These are phyloP conservation scores for Aphaenogaster floridana DNA, from an alignment of 1,140 invertebrate species.

Conservation along the genomic window DNA sequence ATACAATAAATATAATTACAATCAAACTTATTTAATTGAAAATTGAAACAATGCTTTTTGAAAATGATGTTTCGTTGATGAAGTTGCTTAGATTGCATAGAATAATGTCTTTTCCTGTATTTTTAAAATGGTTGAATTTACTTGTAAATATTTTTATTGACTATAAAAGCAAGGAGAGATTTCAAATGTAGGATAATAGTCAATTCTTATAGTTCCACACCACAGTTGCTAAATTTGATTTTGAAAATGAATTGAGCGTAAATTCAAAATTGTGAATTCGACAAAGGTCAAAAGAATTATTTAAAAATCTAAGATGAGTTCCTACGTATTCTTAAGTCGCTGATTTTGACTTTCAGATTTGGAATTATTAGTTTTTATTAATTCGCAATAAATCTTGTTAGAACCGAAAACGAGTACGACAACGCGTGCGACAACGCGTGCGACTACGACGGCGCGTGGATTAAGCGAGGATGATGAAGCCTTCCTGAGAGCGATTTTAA, in stretches of 20 bases:
- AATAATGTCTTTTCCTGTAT: background rate
- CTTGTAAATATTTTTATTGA: slow-evolving; percentile 6
- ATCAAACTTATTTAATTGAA: background rate
- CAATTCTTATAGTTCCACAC: background rate
- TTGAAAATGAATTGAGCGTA: background rate
- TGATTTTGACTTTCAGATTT: background rate
- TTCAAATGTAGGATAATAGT: background rate
- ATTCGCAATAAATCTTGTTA: slow-evolving; percentile 26
- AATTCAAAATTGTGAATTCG: background rate
- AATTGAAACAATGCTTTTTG: background rate
- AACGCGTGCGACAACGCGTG: too few relatives aligned
- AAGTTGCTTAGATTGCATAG: background rate
- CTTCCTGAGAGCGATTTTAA: slow-evolving; percentile 80
- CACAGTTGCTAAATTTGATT: background rate
- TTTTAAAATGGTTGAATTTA: background rate
- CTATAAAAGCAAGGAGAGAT: background rate
- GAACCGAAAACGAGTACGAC: slow-evolving; percentile 1
- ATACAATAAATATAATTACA: background rate
- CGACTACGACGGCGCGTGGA: background rate
- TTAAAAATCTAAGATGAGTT: background rate
- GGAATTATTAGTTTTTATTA: slow-evolving; percentile 3
- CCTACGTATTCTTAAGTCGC: background rate
- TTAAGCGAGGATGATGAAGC: slow-evolving; percentile 78
- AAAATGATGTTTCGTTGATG: background rate
- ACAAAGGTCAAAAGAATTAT: background rate